Percentiles rank a stretch among this genome's conserved stretches.
Conservation (phyloP, 2,113 vertebrate genomes). For the Pteruthius melanotis region DNA sequence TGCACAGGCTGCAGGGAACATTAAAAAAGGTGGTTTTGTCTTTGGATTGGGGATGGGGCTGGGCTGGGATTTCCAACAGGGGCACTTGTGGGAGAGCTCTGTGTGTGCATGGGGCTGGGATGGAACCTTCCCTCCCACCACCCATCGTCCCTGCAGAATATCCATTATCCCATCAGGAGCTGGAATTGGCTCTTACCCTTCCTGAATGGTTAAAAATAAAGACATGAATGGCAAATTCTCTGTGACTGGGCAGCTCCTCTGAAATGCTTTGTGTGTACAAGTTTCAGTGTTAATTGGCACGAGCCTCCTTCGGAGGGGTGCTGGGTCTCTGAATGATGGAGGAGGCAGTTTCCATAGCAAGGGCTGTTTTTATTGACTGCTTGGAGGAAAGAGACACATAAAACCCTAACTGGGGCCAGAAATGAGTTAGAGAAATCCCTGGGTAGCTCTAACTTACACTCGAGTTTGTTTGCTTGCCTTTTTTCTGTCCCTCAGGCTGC, state of each 20-base stretch:
- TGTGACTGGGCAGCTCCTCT: background rate
- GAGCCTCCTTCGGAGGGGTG: background rate
- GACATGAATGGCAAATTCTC: background rate
- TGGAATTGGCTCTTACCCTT: accelerated
- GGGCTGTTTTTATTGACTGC: constrained; percentile 59
- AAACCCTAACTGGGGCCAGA: constrained; percentile 49
- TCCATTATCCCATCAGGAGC: accelerated
- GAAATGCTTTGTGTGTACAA: background rate
- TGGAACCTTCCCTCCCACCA: background rate
- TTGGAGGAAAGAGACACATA: constrained; percentile 47
- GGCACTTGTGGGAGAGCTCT: accelerated
- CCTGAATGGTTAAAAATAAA: background rate
- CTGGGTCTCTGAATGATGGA: background rate
- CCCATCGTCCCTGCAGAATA: accelerated
- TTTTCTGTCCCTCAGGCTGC: background rate
- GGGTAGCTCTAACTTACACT: constrained; percentile 29
- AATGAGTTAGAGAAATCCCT: constrained; percentile 43
- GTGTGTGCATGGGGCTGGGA: accelerated
- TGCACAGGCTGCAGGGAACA: background rate
- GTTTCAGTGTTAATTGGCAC: background rate
- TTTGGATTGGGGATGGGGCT: background rate
- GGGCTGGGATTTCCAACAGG: background rate
- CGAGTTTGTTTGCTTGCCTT: background rate
- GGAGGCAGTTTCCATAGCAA: constrained; percentile 56
- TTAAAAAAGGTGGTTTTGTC: background rate